Evolutionary conservation across 2,888 invertebrate species (phyloP).

Genomic region (Meteorus colon): DNA sequence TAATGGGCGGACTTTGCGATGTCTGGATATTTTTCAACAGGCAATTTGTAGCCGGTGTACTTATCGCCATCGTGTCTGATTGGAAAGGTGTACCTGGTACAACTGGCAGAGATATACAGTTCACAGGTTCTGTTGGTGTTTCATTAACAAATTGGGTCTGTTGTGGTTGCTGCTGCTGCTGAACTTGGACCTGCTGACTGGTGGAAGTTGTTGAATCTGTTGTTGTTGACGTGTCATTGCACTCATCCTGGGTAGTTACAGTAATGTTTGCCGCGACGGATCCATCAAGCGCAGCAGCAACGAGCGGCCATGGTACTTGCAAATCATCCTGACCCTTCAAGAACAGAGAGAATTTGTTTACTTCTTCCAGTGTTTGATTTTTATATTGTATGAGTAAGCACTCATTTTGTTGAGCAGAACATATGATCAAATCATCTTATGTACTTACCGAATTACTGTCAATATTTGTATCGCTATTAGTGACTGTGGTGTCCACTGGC

Average conservation of each 20-base stretch:
- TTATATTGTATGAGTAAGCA: background rate
- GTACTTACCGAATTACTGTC: conserved; percentile 50
- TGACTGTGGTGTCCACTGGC: conserved; percentile 63
- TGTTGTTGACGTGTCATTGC: conserved; percentile 63
- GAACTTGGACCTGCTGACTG: conserved; percentile 45
- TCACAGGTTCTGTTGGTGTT: conserved; percentile 55
- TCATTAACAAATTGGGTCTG: conserved; percentile 57
- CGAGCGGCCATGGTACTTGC: conserved; percentile 75
- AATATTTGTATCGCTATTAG: conserved; percentile 57
- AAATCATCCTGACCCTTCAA: conserved; percentile 76
- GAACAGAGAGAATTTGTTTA: conserved; percentile 15
- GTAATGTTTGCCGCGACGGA: conserved; percentile 69
- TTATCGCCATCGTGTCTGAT: conserved; percentile 52
- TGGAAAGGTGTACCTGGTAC: conserved; percentile 64
- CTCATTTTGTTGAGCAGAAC: background rate
- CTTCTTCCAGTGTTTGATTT: conserved; percentile 13
- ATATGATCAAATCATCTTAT: background rate
- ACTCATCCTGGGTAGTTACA: conserved; percentile 66
- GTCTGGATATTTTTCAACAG: conserved; percentile 67
- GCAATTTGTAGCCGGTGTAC: conserved; percentile 59
- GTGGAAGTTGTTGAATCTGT: conserved; percentile 59
- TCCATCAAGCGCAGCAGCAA: conserved; percentile 75
- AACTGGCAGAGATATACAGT: conserved; percentile 66
- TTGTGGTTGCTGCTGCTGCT: conserved; percentile 47
- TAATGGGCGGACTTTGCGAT: conserved; percentile 66